phyloP scores from a whole-genome alignment of 2,113 vertebrate genomes.

The Plecturocebus donacophilus region DNA sequence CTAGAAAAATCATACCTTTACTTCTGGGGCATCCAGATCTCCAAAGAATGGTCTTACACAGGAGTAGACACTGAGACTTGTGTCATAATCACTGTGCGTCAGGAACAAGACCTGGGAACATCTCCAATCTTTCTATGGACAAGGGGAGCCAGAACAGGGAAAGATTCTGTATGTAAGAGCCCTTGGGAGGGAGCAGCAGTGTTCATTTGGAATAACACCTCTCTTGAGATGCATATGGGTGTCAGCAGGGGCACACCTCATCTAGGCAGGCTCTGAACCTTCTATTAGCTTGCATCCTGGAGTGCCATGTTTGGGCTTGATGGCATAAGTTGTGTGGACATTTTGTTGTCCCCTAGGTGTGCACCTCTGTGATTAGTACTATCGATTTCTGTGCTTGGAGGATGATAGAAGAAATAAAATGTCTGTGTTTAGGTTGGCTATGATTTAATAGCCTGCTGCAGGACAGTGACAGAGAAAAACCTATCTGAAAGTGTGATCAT shows the following conservation, averaged over 20 bases:
- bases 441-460: not conserved
- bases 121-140: not conserved
- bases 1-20: not conserved
- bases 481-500: constrained; percentile 49
- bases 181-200: not conserved
- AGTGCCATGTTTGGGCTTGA: not conserved
- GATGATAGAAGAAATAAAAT: constrained; percentile 43
- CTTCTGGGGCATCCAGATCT: not conserved
- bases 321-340: constrained; percentile 30
- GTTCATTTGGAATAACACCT: not conserved
- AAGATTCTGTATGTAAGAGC: not conserved
- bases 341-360: constrained; percentile 42
- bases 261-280: not conserved
- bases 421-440: not conserved
- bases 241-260: not conserved
- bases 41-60: not conserved
- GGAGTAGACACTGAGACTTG: not conserved
- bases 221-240: not conserved
- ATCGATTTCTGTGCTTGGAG: constrained; percentile 16
- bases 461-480: constrained; percentile 14
- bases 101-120: not conserved
- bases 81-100: not conserved
- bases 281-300: not conserved
- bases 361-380: constrained; percentile 22
- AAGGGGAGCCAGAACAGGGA: not conserved